Base-by-base conservation (phyloP, 2,888 invertebrate species). In the Mythimna vitellina region DNA sequence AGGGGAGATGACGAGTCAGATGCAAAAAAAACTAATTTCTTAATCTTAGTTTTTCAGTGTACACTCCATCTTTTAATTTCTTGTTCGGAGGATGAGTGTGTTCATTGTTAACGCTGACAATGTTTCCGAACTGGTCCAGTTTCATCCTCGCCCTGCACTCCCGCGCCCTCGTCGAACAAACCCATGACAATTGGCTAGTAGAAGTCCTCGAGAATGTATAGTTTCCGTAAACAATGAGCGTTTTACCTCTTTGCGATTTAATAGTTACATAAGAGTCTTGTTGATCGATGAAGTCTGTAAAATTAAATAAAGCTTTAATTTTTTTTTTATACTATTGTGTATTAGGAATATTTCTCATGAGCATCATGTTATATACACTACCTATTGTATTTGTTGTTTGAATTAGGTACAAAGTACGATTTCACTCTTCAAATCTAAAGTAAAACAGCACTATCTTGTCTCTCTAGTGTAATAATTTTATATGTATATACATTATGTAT, bases 141-240 rank as follows among this genome's bases (percentile, higher is more conserved):
- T 58, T 73, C 8, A 73, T 20, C 14, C 60, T 67, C 1, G 73
- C 60, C n/a, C 5, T 76, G 46, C 73, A 73, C 0, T 54, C 46
- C 22, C 29, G 67, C 7, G 35, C 35, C 17, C 46, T 53, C 2
- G 76, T 76, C 49, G 73, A 73, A 53, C 76, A 76, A 53, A 35
- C 14, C 76, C 73, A 73, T 0, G 66, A 42, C 14, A 35, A 75
- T 35, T 46, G 32, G 51, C 67, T 54, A 3, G 65, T 42, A 14
- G 73, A 73, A 32, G 75, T 73, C 42, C 42, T 75, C 12, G 75
- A 57, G 57, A 58, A 73, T n/a, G 73, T 76, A 46, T 73, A 73
- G 29, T 54, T 46, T 20, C 12, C 60, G 10, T 35, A 77, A 1
- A 77, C 70, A 9, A 76, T 75, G 6, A 76, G 67, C 29, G 75